phyloP scores from a whole-genome alignment of 2,113 vertebrate species.

The Turdus rufiventris region DNA sequence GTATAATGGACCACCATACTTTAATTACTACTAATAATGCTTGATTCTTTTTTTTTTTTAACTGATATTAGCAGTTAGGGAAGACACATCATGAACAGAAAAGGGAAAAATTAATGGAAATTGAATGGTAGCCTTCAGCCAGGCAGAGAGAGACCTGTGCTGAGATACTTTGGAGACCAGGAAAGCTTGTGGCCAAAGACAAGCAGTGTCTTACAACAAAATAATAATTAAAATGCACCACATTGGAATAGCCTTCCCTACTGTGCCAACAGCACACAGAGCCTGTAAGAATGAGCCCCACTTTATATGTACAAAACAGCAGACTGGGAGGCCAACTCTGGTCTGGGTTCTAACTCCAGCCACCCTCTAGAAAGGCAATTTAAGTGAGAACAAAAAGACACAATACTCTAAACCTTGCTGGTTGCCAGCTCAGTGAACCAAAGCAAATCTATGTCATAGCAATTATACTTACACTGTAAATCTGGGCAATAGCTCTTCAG shows the following conservation, averaged over 20 bases:
- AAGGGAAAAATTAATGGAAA: neutral
- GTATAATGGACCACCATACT: neutral
- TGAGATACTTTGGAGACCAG: neutral
- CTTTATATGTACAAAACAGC: neutral
- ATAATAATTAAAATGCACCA: neutral
- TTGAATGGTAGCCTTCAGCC: neutral
- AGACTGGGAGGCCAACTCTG: neutral
- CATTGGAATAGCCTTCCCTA: neutral
- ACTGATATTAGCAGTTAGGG: neutral
- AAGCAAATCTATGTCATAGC: conserved; percentile 14
- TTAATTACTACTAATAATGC: neutral
- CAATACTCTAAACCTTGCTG: neutral
- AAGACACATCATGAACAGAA: neutral
- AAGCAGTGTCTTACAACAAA: neutral
- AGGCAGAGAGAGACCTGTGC: neutral
- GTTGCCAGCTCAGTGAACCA: conserved; percentile 41
- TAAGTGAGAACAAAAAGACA: neutral
- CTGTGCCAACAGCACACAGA: rapidly evolving
- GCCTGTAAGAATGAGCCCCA: rapidly evolving
- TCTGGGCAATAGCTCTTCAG: conserved; percentile 25
- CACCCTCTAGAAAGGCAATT: neutral
- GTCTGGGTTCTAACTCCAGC: neutral
- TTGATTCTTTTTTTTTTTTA: neutral
- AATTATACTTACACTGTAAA: conserved; percentile 44
- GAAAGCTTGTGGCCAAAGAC: neutral